A percentile compares a stretch with the other conserved stretches of the same genome.
Conservation (phyloP, 2,113 vertebrate species). For the Stegastes partitus region DNA sequence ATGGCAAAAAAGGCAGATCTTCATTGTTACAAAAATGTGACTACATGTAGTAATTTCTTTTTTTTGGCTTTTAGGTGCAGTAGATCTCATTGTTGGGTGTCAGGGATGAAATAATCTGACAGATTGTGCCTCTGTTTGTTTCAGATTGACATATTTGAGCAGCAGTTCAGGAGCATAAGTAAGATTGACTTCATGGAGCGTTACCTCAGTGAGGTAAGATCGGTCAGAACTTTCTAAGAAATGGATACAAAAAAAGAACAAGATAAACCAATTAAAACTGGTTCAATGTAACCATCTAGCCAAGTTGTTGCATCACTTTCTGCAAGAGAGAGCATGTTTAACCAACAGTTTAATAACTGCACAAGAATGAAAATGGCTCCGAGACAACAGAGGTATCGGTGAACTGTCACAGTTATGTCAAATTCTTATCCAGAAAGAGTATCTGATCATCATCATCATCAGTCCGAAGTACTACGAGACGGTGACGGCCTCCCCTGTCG, state of each 20-base stretch:
- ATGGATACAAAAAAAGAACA: not conserved
- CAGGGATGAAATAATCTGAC: too few species aligned
- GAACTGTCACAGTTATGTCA: not conserved
- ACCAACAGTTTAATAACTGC: not conserved
- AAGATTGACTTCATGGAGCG: conserved; percentile 89
- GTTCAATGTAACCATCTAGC: too few species aligned
- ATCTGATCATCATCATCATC: conserved; percentile 89
- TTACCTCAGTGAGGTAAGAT: conserved; percentile 84
- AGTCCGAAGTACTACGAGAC: conserved; percentile 87
- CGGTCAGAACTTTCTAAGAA: too few species aligned
- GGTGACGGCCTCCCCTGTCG: conserved; percentile 74
- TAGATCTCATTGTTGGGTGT: not conserved
- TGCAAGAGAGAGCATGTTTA: not conserved
- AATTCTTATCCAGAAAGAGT: conserved; percentile 81
- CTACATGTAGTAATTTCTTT: not conserved
- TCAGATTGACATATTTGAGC: conserved; percentile 88
- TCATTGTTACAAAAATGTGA: too few species aligned
- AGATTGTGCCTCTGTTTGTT: conserved; percentile 23
- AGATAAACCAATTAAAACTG: not conserved
- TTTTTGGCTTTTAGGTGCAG: not conserved
- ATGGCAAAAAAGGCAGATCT: too few species aligned
- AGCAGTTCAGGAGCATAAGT: conserved; percentile 87
- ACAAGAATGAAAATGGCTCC: not conserved
- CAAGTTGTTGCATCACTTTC: not conserved
- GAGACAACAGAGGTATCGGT: not conserved